A percentile compares a stretch with the other conserved stretches of the same genome.
Evolutionary conservation across 2,888 invertebrate species (phyloP).

Genomic region (Lithosia quadra): DNA sequence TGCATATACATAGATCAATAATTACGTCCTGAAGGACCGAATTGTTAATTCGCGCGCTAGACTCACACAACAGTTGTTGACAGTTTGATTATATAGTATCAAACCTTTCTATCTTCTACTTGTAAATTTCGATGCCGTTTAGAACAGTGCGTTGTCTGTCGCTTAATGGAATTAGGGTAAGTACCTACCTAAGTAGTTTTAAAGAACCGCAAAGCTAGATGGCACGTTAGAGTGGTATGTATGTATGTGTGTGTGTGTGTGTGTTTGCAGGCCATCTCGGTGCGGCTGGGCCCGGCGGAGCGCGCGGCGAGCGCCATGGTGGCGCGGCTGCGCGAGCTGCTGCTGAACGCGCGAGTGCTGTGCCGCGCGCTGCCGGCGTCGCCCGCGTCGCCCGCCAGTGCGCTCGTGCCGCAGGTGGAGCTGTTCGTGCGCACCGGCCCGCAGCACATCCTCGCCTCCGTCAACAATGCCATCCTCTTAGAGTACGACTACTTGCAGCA

Average conservation of each 20-base stretch:
- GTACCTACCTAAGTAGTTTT: no score
- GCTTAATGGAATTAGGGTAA: no score
- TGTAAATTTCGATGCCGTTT: no score
- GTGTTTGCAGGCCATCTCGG: constrained; percentile 81
- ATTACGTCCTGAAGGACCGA: background rate
- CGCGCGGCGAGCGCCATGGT: constrained; percentile 81
- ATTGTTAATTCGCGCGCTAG: background rate
- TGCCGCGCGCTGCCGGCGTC: constrained; percentile 71
- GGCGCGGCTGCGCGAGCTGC: constrained; percentile 86
- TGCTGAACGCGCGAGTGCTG: constrained; percentile 84
- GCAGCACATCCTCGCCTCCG: constrained; percentile 88
- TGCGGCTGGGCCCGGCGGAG: constrained; percentile 87
- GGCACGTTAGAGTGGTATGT: background rate
- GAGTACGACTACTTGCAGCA: constrained; percentile 86
- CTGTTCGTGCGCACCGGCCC: constrained; percentile 90
- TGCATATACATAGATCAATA: background rate
- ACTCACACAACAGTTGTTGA: background rate
- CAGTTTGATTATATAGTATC: background rate
- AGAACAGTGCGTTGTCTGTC: no score
- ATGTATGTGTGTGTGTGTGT: no score
- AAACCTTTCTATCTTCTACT: no score
- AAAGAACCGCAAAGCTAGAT: background rate
- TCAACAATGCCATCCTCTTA: constrained; percentile 90
- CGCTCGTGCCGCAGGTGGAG: constrained; percentile 87
- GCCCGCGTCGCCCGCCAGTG: constrained; percentile 48